A percentile compares a stretch with the other conserved stretches of the same genome.
These are phyloP conservation scores for Linyphia triangularis DNA, from an alignment of 2,888 invertebrate genomes.

Conservation along the genomic window DNA sequence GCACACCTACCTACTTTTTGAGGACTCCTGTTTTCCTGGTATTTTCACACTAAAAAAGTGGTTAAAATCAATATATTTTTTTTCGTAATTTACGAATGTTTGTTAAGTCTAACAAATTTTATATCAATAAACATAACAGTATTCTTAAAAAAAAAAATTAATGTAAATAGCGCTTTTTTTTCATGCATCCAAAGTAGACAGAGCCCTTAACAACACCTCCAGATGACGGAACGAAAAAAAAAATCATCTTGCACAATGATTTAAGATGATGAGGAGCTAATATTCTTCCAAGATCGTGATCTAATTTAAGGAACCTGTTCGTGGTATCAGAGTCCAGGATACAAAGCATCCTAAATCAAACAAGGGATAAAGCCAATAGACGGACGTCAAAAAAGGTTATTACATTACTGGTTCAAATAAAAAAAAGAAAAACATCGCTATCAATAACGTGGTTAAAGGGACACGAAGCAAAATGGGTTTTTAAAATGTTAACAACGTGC, in stretches of 20 bases:
- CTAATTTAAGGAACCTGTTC: constrained; percentile 56
- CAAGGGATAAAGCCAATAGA: constrained; percentile 18
- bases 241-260: background rate
- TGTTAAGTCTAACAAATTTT: too few species aligned
- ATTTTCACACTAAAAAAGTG: too few species aligned
- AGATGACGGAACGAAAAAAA: background rate
- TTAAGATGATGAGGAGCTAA: constrained; percentile 30
- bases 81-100: too few species aligned
- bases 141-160: too few species aligned
- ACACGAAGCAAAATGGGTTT: constrained; percentile 49
- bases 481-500: constrained; percentile 52
- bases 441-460: constrained; percentile 50
- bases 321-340: constrained; percentile 2
- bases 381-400: constrained; percentile 8
- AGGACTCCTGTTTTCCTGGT: too few species aligned
- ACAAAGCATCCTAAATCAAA: constrained; percentile 44
- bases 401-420: constrained; percentile 13
- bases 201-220: background rate
- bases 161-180: too few species aligned
- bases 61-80: too few species aligned
- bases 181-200: too few species aligned
- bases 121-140: too few species aligned
- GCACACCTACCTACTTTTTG: too few species aligned
- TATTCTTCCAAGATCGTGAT: constrained; percentile 16
- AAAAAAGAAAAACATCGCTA: constrained; percentile 10